Evolutionary conservation across 2,113 vertebrate genomes (phyloP).

Genomic region (Pelecanoides urinatrix): DNA sequence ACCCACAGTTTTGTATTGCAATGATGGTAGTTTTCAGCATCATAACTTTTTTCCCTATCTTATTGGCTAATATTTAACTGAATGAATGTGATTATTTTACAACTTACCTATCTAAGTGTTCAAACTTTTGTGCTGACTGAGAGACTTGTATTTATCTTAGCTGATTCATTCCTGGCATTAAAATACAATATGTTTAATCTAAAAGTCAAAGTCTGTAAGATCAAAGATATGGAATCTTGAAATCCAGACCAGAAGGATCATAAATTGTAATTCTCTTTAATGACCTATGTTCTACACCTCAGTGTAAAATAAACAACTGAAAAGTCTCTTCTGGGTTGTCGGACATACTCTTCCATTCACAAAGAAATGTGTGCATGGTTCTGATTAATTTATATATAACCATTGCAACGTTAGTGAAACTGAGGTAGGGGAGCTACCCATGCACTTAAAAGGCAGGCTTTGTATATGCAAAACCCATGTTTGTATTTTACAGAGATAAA

Average conservation of each 20-base stretch:
- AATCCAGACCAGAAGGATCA: slow-evolving; percentile 35
- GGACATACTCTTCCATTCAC: not conserved
- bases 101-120: slow-evolving; percentile 36
- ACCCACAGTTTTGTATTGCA: not conserved
- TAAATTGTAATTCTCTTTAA: slow-evolving; percentile 34
- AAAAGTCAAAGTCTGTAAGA: slow-evolving; percentile 69
- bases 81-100: slow-evolving; percentile 56
- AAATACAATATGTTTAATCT: slow-evolving; percentile 59
- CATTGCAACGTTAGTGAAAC: not conserved
- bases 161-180: slow-evolving; percentile 38
- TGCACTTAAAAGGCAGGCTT: not conserved
- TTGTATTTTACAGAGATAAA: not conserved
- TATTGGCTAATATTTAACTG: slow-evolving; percentile 67
- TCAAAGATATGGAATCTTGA: slow-evolving; percentile 60
- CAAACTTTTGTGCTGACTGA: slow-evolving; percentile 58
- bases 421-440: not conserved
- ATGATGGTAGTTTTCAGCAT: not conserved
- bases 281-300: slow-evolving; percentile 51
- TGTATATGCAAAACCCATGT: not conserved
- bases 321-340: not conserved
- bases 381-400: not conserved
- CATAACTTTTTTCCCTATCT: not conserved
- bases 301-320: slow-evolving; percentile 21
- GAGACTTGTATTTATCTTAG: slow-evolving; percentile 48
- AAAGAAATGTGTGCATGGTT: not conserved